These are phyloP conservation scores for Hirtodrosophila trivittata DNA, from an alignment of 2,888 invertebrate genomes.

Conservation along the genomic window DNA sequence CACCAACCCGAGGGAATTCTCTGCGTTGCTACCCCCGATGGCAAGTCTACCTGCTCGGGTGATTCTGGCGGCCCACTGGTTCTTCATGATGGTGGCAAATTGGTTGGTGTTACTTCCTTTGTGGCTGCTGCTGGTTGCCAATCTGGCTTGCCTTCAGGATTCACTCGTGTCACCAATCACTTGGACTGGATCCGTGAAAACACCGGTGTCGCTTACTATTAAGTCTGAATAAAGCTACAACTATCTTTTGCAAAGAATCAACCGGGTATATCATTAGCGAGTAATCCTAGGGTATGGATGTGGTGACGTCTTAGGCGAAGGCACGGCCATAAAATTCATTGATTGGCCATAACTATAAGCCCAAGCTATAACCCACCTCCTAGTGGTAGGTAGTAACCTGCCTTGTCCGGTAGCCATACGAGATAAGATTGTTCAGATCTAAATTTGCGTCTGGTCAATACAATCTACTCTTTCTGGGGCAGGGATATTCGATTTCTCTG, in stretches of 20 bases:
- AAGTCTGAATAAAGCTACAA: background rate
- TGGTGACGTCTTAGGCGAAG: no score
- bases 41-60: slow-evolving; percentile 59
- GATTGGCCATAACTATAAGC: no score
- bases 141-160: slow-evolving; percentile 49
- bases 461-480: no score
- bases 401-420: no score
- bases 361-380: no score
- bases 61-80: slow-evolving; percentile 73
- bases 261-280: no score
- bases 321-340: no score
- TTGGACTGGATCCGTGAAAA: slow-evolving; percentile 64
- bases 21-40: slow-evolving; percentile 49
- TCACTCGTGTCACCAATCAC: slow-evolving; percentile 55
- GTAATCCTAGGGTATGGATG: no score
- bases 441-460: no score
- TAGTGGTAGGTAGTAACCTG: no score
- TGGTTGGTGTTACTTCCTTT: slow-evolving; percentile 65
- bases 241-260: background rate
- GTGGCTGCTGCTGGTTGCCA: slow-evolving; percentile 49
- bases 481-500: no score
- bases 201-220: slow-evolving; percentile 58
- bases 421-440: no score
- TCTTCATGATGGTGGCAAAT: slow-evolving; percentile 34
- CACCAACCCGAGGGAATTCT: slow-evolving; percentile 50